Percentiles rank a stretch among this genome's conserved stretches.
Conservation (phyloP, 1,140 invertebrate genomes). For the Thaumatotibia leucotreta region DNA sequence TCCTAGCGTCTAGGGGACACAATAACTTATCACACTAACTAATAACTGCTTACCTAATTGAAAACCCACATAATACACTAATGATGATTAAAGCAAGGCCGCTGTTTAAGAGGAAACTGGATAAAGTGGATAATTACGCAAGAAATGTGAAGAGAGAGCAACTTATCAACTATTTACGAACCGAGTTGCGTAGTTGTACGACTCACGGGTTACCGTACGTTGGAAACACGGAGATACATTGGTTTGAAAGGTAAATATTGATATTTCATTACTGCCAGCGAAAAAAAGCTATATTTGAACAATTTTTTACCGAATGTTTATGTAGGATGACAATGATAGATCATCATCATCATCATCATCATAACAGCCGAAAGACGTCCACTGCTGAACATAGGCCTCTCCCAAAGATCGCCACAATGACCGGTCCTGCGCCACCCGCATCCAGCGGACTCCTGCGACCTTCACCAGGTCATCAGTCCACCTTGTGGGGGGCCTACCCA, state of each 20-base stretch:
- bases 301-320: background rate
- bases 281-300: background rate
- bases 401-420: no score
- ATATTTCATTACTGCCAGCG: background rate
- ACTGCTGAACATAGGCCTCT: no score
- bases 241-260: slow-evolving; percentile 43
- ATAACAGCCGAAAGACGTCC: no score
- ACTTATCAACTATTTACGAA: slow-evolving; percentile 40
- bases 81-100: slow-evolving; percentile 28
- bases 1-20: slow-evolving; percentile 4
- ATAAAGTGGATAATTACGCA: slow-evolving; percentile 34
- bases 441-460: no score
- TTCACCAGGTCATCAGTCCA: no score
- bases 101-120: no score
- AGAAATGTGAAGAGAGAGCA: slow-evolving; percentile 28
- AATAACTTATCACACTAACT: slow-evolving; percentile 11
- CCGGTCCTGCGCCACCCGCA: no score
- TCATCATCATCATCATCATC: no score
- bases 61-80: background rate
- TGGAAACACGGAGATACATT: slow-evolving; percentile 41
- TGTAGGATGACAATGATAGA: background rate
- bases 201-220: slow-evolving; percentile 50
- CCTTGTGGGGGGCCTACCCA: no score
- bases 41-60: slow-evolving; percentile 3
- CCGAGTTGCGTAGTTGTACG: slow-evolving; percentile 42